Evolutionary conservation across 2,888 invertebrate genomes (phyloP).

Genomic region (Cordilura impudica): DNA sequence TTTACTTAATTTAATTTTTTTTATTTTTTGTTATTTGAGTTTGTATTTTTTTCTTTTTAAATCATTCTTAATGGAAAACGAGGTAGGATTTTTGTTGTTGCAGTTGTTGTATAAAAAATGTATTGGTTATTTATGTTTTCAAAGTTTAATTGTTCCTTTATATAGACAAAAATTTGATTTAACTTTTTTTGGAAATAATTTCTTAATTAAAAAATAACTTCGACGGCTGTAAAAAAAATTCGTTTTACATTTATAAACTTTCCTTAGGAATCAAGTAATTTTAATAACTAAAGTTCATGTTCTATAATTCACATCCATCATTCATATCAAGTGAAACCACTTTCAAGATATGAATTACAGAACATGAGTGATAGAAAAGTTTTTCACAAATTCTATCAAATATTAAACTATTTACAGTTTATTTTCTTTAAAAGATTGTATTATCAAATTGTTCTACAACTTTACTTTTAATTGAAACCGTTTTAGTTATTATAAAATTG

Average conservation of each 20-base stretch:
- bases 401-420: too few relatives aligned
- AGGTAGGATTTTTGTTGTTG: constrained; percentile 76
- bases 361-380: too few relatives aligned
- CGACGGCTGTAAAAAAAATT: neutral
- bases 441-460: too few relatives aligned
- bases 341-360: too few relatives aligned
- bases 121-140: constrained; percentile 57
- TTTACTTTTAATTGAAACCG: constrained; percentile 25
- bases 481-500: constrained; percentile 13
- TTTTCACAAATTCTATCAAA: too few relatives aligned
- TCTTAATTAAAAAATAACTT: neutral
- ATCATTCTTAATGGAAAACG: constrained; percentile 75
- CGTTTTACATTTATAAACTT: too few relatives aligned
- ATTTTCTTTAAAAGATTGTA: too few relatives aligned
- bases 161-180: constrained; percentile 23
- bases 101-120: constrained; percentile 63
- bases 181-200: constrained; percentile 7
- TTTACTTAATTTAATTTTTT: constrained; percentile 65
- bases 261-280: too few relatives aligned
- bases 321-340: too few relatives aligned
- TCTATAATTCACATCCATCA: too few relatives aligned
- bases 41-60: constrained; percentile 64
- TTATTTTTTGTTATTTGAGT: constrained; percentile 58
- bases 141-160: constrained; percentile 39
- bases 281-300: too few relatives aligned